phyloP scores from a whole-genome alignment of 1,140 invertebrate genomes.

The Philotrypesis tridentata region DNA sequence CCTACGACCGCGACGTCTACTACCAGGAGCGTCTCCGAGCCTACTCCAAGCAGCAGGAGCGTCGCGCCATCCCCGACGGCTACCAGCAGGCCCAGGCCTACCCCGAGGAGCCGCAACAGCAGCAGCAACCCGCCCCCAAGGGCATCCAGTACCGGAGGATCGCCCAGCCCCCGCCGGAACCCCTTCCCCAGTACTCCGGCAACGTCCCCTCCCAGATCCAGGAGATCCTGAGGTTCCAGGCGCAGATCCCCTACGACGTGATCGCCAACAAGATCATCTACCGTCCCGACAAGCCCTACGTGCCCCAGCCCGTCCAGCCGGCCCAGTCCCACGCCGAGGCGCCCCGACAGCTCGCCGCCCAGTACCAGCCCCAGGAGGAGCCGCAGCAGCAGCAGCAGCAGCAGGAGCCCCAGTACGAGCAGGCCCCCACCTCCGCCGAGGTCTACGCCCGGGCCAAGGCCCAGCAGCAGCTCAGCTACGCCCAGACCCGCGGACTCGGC shows the following conservation, averaged over 20 bases:
- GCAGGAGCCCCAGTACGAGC: slow-evolving; percentile 32
- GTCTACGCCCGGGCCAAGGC: neutral
- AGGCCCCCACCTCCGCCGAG: neutral
- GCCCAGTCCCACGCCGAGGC: slow-evolving; percentile 25
- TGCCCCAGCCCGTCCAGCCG: slow-evolving; percentile 62
- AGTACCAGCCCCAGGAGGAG: slow-evolving; percentile 53
- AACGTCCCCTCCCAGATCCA: slow-evolving; percentile 64
- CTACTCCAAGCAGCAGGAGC: neutral
- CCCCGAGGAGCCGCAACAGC: neutral
- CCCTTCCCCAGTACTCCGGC: slow-evolving; percentile 64
- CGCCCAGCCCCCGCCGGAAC: slow-evolving; percentile 56
- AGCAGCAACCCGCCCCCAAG: slow-evolving; percentile 44
- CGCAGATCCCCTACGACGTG: slow-evolving; percentile 68
- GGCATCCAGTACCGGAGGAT: slow-evolving; percentile 59
- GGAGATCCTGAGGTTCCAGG: slow-evolving; percentile 65
- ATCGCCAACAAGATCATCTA: slow-evolving; percentile 67
- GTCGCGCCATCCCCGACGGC: neutral
- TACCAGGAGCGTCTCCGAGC: neutral
- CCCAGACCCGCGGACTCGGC: neutral
- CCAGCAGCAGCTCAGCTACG: slow-evolving; percentile 30
- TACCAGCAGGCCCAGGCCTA: neutral
- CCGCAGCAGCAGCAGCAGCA: slow-evolving; percentile 25
- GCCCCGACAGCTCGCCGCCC: neutral
- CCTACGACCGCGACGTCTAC: neutral
- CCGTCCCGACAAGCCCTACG: slow-evolving; percentile 64